These are phyloP conservation scores for Cyprinella venusta DNA, from an alignment of 2,797 vertebrate species.

Conservation along the genomic window DNA sequence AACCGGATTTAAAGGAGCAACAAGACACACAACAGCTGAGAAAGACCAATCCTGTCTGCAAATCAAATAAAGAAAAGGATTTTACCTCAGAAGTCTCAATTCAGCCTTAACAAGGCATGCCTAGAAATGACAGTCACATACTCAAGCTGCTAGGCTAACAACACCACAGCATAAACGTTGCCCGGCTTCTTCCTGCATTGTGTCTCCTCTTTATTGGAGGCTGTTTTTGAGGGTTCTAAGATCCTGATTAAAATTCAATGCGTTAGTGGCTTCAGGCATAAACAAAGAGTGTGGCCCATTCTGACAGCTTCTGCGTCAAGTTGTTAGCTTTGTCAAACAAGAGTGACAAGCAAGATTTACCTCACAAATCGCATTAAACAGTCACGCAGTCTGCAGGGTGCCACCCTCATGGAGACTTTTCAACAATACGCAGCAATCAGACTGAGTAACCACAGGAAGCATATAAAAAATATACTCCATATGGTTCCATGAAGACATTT, in stretches of 20 bases:
- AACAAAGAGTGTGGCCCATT: conserved; percentile 62
- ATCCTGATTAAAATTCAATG: conserved; percentile 57
- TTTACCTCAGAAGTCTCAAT: background rate
- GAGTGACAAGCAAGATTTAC: conserved; percentile 54
- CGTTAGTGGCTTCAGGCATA: conserved; percentile 66
- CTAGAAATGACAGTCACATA: background rate
- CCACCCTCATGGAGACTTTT: conserved; percentile 10
- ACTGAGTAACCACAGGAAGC: conserved; percentile 32
- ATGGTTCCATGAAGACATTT: background rate
- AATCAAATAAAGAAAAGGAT: background rate
- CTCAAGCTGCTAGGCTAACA: background rate
- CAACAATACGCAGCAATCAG: conserved; percentile 12
- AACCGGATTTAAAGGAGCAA: background rate
- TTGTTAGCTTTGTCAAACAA: conserved; percentile 65
- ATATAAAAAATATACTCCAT: background rate
- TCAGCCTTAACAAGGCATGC: conserved; percentile 7
- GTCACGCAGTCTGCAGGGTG: conserved; percentile 8
- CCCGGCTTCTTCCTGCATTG: background rate
- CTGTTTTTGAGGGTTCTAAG: conserved; percentile 62
- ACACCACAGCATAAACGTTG: background rate
- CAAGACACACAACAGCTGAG: background rate
- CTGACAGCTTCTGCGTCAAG: conserved; percentile 54
- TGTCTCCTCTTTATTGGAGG: conserved; percentile 52
- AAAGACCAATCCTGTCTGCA: background rate
- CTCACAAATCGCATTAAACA: conserved; percentile 34